A percentile compares a stretch with the other conserved stretches of the same genome.
phyloP scores from a whole-genome alignment of 2,888 invertebrate genomes.

The Clanis bilineata region DNA sequence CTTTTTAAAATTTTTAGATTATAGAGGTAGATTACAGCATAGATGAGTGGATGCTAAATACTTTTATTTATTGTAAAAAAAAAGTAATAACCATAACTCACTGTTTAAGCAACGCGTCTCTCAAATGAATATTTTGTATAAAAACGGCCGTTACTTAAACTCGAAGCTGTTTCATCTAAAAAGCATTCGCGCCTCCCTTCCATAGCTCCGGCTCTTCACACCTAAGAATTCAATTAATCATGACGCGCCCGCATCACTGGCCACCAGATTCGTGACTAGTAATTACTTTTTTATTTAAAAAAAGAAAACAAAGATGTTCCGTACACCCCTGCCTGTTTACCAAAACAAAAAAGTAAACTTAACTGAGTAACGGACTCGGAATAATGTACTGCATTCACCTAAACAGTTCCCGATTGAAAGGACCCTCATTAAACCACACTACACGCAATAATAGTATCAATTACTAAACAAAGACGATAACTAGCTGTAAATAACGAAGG shows the following conservation, averaged over 20 bases:
- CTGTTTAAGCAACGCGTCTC: not conserved
- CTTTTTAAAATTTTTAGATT: too few species aligned
- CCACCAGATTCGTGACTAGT: slow-evolving; percentile 70
- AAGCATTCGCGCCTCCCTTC: slow-evolving; percentile 45
- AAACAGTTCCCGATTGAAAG: slow-evolving; percentile 36
- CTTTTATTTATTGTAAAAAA: too few species aligned
- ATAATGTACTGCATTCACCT: slow-evolving; percentile 52
- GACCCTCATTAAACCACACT: slow-evolving; percentile 17
- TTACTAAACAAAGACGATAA: slow-evolving; percentile 54
- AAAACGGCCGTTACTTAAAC: slow-evolving; percentile 31
- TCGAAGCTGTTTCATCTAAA: slow-evolving; percentile 38
- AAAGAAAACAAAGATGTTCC: slow-evolving; percentile 49
- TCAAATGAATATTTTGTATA: not conserved
- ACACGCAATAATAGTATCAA: slow-evolving; percentile 4
- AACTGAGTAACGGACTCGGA: slow-evolving; percentile 50
- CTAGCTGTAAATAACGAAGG: slow-evolving; percentile 67
- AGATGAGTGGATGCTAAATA: too few species aligned
- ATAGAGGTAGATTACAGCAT: too few species aligned
- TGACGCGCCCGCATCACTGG: slow-evolving; percentile 55
- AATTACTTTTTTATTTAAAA: slow-evolving; percentile 70
- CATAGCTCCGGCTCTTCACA: slow-evolving; percentile 61
- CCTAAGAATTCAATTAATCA: slow-evolving; percentile 80
- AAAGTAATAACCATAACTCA: not conserved
- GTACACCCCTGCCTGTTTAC: slow-evolving; percentile 47
- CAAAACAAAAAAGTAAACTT: slow-evolving; percentile 46